Evolutionary conservation across 2,113 vertebrate species (phyloP).

Genomic region (Baryphthengus martii): DNA sequence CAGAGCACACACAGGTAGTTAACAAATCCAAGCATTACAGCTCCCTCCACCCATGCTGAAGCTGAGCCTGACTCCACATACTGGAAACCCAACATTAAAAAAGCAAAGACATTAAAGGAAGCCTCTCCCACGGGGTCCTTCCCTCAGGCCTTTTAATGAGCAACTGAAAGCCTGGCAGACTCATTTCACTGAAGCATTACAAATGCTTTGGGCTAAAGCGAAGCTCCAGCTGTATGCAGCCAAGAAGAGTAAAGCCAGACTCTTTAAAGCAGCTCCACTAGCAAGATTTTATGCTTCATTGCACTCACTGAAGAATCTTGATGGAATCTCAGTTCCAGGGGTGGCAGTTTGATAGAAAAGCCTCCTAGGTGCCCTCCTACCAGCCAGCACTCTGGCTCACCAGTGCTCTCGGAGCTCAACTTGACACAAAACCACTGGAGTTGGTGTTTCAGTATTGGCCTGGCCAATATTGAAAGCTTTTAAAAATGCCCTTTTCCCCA

Average conservation of each 20-base stretch:
- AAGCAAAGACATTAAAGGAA: neutral
- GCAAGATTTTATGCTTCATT: neutral
- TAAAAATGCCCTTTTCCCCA: neutral
- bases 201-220: neutral
- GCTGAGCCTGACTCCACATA: neutral
- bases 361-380: neutral
- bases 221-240: neutral
- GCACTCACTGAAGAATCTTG: neutral
- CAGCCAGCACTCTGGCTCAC: neutral
- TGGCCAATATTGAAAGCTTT: neutral
- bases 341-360: neutral
- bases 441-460: too few species aligned
- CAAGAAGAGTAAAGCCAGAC: neutral
- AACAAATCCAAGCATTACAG: neutral
- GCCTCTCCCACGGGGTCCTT: neutral
- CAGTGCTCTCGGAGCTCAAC: neutral
- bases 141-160: neutral
- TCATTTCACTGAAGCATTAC: neutral
- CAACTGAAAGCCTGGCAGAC: neutral
- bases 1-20: rapidly evolving
- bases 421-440: neutral
- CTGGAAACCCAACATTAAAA: neutral
- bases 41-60: neutral
- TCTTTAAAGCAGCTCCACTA: neutral
- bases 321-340: neutral